Conservation (phyloP, 2,888 invertebrate species). For the Phortica magna region DNA sequence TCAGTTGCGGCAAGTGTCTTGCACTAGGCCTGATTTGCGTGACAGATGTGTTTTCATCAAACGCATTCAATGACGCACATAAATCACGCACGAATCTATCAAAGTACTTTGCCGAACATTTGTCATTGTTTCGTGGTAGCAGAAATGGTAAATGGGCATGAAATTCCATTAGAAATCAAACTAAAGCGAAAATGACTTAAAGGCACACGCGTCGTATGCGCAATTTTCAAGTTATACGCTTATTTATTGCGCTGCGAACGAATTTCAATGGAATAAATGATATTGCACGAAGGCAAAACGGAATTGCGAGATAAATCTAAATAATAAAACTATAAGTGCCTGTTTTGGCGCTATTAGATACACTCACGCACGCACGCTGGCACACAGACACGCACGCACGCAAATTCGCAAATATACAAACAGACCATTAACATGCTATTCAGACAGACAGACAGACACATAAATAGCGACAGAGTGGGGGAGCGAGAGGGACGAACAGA, state of each 20-base stretch:
- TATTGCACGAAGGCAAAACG: neutral
- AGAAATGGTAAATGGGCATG: too few species aligned
- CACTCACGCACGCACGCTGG: slow-evolving; percentile 46
- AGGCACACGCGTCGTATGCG: slow-evolving; percentile 41
- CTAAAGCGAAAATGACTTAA: neutral
- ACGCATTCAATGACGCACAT: too few species aligned
- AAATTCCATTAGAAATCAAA: neutral
- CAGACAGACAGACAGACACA: neutral
- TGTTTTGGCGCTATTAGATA: slow-evolving; percentile 62
- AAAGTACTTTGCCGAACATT: too few species aligned
- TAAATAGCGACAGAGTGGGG: neutral
- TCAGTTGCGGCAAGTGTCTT: too few species aligned
- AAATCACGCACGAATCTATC: too few species aligned
- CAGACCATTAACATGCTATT: slow-evolving; percentile 14
- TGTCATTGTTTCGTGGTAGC: too few species aligned
- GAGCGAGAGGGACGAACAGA: neutral
- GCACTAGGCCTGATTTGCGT: too few species aligned
- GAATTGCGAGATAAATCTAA: slow-evolving; percentile 56
- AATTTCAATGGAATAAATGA: neutral
- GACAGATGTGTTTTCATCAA: too few species aligned
- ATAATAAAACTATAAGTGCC: slow-evolving; percentile 70
- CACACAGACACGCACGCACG: slow-evolving; percentile 15
- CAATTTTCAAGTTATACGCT: slow-evolving; percentile 47
- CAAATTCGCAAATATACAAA: neutral
- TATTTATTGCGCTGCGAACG: slow-evolving; percentile 22